Percentiles rank a stretch among this genome's conserved stretches.
These are phyloP conservation scores for Miltochrista miniata DNA, from an alignment of 2,888 invertebrate genomes.

Conservation along the genomic window DNA sequence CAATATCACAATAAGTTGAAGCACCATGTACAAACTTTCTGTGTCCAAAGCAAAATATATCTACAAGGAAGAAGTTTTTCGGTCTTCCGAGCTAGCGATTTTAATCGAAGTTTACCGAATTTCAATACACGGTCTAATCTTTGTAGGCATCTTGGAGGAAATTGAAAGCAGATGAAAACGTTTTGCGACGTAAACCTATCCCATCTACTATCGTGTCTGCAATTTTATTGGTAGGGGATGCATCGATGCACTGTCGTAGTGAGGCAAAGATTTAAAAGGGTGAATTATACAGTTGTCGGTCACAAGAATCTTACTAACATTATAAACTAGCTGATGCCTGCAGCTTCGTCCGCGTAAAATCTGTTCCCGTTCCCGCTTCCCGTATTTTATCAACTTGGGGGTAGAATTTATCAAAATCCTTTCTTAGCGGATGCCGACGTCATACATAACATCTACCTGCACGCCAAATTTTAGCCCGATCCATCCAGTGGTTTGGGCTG, in stretches of 20 bases:
- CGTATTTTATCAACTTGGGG: no score
- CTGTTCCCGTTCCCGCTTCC: no score
- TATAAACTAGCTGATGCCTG: neutral
- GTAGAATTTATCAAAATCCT: no score
- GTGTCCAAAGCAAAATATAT: constrained; percentile 29
- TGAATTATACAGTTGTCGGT: constrained; percentile 8
- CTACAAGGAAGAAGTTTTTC: constrained; percentile 31
- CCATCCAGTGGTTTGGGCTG: no score
- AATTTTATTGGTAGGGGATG: constrained; percentile 18
- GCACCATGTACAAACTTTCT: constrained; percentile 21
- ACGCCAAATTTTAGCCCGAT: no score
- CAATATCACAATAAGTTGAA: constrained; percentile 27
- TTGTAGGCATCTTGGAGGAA: constrained; percentile 35
- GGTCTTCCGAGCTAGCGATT: constrained; percentile 36
- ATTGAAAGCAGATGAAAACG: constrained; percentile 43
- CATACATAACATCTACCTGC: no score
- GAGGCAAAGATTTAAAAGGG: constrained; percentile 21
- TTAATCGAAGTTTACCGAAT: constrained; percentile 39
- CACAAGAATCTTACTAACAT: no score
- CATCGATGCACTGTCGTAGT: constrained; percentile 23
- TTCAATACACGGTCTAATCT: constrained; percentile 39
- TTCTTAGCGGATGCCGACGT: no score
- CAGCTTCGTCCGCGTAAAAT: no score
- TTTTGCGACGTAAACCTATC: constrained; percentile 21
- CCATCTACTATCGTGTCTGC: constrained; percentile 19